These are phyloP conservation scores for Ophion ventricosus DNA, from an alignment of 2,888 invertebrate genomes.

Conservation along the genomic window DNA sequence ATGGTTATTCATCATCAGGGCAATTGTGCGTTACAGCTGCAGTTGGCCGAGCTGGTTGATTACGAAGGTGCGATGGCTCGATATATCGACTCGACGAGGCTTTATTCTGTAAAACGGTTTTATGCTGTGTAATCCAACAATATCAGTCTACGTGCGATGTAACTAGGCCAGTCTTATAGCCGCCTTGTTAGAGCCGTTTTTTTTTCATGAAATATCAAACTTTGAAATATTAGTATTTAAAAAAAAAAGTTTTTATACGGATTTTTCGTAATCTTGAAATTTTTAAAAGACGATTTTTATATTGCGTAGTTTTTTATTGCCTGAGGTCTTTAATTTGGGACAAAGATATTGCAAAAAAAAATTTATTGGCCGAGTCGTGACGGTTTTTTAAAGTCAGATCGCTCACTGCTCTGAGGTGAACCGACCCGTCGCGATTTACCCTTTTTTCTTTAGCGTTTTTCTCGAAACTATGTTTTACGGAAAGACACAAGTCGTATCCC, in stretches of 20 bases:
- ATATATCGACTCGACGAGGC: conserved; percentile 58
- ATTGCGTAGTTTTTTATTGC: too few relatives aligned
- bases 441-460: too few relatives aligned
- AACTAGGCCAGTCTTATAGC: conserved; percentile 23
- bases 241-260: neutral
- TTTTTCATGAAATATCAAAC: neutral
- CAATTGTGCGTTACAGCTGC: conserved; percentile 47
- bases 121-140: conserved; percentile 14
- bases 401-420: too few relatives aligned
- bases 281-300: too few relatives aligned
- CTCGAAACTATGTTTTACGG: too few relatives aligned
- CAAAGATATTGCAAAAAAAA: too few relatives aligned
- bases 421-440: too few relatives aligned
- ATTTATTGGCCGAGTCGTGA: too few relatives aligned
- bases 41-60: conserved; percentile 48
- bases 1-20: conserved; percentile 57
- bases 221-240: neutral
- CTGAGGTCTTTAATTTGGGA: too few relatives aligned
- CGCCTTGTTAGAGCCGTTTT: neutral
- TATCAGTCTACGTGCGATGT: conserved; percentile 21
- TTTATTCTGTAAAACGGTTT: conserved; percentile 39
- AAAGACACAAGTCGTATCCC: too few relatives aligned
- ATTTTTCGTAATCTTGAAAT: neutral
- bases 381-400: too few relatives aligned
- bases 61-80: conserved; percentile 58